phyloP scores from a whole-genome alignment of 2,113 vertebrate species.

The Eupsittula cactorum region DNA sequence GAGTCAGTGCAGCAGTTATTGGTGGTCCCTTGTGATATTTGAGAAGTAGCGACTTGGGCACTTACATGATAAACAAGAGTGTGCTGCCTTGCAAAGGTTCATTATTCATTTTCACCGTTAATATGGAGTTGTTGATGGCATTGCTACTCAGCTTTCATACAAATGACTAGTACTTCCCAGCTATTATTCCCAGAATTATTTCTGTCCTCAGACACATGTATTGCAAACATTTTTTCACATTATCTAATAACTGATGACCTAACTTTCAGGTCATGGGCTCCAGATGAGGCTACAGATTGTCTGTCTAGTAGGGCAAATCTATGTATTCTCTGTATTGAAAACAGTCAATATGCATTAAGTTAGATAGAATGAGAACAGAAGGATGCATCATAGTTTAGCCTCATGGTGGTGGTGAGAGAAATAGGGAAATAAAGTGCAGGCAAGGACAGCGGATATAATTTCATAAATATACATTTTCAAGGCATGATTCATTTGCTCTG shows the following conservation, averaged over 20 bases:
- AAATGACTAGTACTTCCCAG: neutral
- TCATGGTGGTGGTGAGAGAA: neutral
- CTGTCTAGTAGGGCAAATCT: neutral
- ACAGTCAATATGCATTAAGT: neutral
- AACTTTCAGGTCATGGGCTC: neutral
- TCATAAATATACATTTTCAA: neutral
- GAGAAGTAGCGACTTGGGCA: neutral
- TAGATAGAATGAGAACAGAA: neutral
- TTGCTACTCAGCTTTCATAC: neutral
- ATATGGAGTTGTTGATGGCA: neutral
- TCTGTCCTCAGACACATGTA: neutral
- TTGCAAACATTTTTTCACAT: neutral
- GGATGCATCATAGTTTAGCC: neutral
- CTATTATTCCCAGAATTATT: neutral
- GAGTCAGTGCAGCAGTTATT: neutral
- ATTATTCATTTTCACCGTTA: accelerated
- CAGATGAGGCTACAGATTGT: neutral
- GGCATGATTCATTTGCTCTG: neutral
- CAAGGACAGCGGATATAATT: neutral
- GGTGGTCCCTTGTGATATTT: neutral
- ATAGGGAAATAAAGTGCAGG: neutral
- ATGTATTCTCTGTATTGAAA: neutral
- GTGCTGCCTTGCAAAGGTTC: neutral
- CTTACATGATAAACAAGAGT: neutral
- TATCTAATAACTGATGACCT: neutral